Evolutionary conservation across 2,888 invertebrate species (phyloP).

Genomic region (Lochmaea crataegi): DNA sequence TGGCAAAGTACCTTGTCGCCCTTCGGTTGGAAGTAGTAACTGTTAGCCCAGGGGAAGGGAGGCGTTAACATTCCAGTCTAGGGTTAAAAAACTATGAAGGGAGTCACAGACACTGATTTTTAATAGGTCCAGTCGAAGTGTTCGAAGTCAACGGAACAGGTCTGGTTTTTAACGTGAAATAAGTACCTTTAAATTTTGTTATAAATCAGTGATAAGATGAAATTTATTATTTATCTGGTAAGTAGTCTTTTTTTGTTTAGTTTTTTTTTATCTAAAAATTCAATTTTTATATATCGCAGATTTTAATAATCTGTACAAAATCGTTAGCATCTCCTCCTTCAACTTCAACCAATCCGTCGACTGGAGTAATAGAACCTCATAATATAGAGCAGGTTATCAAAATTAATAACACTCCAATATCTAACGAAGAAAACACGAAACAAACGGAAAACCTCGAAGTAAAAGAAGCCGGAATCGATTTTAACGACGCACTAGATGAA

Average conservation of each 20-base stretch:
- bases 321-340: background rate
- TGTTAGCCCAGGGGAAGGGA: conserved; percentile 40
- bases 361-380: conserved; percentile 7
- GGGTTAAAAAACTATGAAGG: conserved; percentile 65
- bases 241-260: background rate
- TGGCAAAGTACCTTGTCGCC: conserved; percentile 25
- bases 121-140: conserved; percentile 57
- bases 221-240: background rate
- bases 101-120: conserved; percentile 64
- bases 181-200: conserved; percentile 41
- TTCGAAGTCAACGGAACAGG: conserved; percentile 16
- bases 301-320: background rate
- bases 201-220: background rate
- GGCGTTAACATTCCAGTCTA: conserved; percentile 59
- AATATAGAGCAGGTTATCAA: background rate
- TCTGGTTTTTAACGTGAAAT: conserved; percentile 49
- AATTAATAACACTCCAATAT: background rate
- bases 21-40: conserved; percentile 33
- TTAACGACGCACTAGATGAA: background rate
- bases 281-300: background rate
- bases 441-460: too few relatives aligned
- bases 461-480: conserved; percentile 1
- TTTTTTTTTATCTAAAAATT: too few relatives aligned
- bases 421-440: conserved; percentile 38
- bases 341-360: background rate